phyloP scores from a whole-genome alignment of 2,797 vertebrate genomes.

The Sitta carolinensis region DNA sequence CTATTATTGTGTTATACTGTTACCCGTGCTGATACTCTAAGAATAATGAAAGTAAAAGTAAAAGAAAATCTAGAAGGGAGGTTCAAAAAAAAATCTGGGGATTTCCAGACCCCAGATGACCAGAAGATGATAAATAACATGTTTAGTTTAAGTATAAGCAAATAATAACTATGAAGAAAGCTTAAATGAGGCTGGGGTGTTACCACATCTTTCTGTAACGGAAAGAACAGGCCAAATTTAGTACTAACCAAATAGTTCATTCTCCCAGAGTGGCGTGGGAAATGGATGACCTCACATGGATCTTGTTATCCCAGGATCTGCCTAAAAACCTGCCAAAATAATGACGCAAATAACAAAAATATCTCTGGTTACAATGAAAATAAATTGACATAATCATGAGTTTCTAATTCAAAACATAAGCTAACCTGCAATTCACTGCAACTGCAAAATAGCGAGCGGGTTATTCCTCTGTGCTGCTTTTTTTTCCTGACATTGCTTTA shows the following conservation, averaged over 20 bases:
- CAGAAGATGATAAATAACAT: background rate
- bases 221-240: background rate
- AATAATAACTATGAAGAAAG: background rate
- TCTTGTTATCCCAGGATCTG: background rate
- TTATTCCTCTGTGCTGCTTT: background rate
- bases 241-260: background rate
- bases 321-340: background rate
- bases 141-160: background rate
- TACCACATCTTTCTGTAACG: background rate
- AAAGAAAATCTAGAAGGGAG: background rate
- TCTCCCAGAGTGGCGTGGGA: background rate
- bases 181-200: background rate
- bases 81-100: background rate
- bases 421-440: background rate
- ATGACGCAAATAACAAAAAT: background rate
- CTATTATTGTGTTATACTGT: background rate
- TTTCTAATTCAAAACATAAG: background rate
- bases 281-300: fast-evolving
- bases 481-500: background rate
- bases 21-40: background rate
- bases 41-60: background rate
- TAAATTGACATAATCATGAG: background rate
- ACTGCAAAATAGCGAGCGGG: background rate
- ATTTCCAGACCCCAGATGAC: background rate
- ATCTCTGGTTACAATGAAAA: background rate